Evolutionary conservation across 2,113 vertebrate species (phyloP), one percentile per base, ranked within the genome.

Genomic region (Pygoscelis antarcticus): DNA sequence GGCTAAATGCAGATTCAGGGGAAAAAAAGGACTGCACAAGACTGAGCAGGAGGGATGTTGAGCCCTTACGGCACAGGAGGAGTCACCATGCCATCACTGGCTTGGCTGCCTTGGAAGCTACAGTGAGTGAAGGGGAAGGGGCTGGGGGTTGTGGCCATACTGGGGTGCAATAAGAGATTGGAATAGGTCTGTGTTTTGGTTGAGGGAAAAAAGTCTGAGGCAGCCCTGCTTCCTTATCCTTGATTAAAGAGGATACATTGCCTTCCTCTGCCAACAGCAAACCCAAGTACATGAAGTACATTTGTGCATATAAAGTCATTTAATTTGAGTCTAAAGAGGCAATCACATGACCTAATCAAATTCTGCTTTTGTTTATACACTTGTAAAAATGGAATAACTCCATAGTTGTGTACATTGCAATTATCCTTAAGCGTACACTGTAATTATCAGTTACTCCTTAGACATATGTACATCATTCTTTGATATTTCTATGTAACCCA

Each of bases 261-360:
- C 51, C 23, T 83, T 89, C 76, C n/a, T 89, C 55, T 87, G 61
- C 65, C 83, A 81, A 30, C 55, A 96, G 64, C 58, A 90, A 68
- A 64, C 38, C 30, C 69, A 72, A 72, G 65, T 60, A 36, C 44
- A 13, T 70, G 55, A 81, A 58, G n/a, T 75, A 34, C 51, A 44
- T 96, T 96, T 84, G 47, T 68, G 52, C 65, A 44, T 55, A 27
- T 19, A 40, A 96, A 83, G 42, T 64, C 9, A 51, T 84, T 36
- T 38, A 26, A 36, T 61, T 81, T 75, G 55, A 65, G 84, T 74
- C 82, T 88, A 77, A 83, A 86, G 69, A 94, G 40, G 61, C 69
- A 95, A 93, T 85, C 77, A 55, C 70, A 89, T 2, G 1, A 65
- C 44, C 77, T 89, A 92, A 96, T 93, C 74, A 93, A 93, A 96